A percentile compares a stretch with the other conserved stretches of the same genome.
Conservation (phyloP, 2,888 invertebrate genomes). For the Hybos culiciformis region DNA sequence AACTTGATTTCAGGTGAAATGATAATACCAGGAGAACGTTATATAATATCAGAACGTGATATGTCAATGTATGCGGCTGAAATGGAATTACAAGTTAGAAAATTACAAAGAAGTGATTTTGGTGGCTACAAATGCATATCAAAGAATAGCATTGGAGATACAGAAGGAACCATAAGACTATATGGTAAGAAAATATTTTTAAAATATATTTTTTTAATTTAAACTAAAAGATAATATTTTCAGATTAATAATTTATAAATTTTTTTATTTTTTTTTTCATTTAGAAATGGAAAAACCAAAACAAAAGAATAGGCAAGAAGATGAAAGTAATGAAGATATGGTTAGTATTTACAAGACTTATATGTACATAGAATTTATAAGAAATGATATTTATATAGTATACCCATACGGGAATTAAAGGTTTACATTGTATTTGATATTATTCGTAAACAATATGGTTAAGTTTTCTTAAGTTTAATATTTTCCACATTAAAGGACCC, state of each 20-base stretch:
- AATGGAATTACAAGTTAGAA: slow-evolving; percentile 64
- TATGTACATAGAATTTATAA: too few species aligned
- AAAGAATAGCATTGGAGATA: slow-evolving; percentile 83
- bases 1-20: slow-evolving; percentile 57
- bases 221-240: background rate
- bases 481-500: too few species aligned
- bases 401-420: too few species aligned
- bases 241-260: background rate
- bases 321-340: slow-evolving; percentile 37
- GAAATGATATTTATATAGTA: too few species aligned
- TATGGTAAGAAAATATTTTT: slow-evolving; percentile 51
- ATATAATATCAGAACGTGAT: slow-evolving; percentile 66
- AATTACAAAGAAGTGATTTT: slow-evolving; percentile 60
- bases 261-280: background rate
- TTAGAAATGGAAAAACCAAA: slow-evolving; percentile 33
- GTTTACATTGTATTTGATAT: too few species aligned
- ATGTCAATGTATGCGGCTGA: slow-evolving; percentile 72
- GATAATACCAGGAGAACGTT: slow-evolving; percentile 80
- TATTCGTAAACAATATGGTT: too few species aligned
- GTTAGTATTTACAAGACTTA: slow-evolving; percentile 20
- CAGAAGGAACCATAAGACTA: slow-evolving; percentile 76
- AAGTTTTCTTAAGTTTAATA: too few species aligned
- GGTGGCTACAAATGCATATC: slow-evolving; percentile 86
- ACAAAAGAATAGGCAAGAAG: slow-evolving; percentile 33
- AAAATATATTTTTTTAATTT: background rate